Conservation (phyloP, 1,140 invertebrate genomes). For the Rhagoletis pomonella region DNA sequence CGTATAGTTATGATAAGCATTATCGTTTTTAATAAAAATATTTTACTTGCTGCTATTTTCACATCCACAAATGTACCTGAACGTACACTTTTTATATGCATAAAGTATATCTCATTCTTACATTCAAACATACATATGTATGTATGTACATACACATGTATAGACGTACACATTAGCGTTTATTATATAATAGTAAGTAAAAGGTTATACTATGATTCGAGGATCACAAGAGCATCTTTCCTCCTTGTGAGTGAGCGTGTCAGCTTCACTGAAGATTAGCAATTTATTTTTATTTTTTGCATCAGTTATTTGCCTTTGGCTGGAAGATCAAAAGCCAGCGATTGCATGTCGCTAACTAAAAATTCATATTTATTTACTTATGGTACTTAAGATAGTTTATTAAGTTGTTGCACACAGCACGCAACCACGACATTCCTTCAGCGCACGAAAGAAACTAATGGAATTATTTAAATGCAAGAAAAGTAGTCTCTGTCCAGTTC, state of each 20-base stretch:
- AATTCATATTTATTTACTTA: conserved; percentile 47
- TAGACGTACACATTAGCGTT: background rate
- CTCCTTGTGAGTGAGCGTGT: background rate
- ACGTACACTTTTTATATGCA: background rate
- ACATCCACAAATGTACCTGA: background rate
- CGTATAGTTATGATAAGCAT: no score
- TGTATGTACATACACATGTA: background rate
- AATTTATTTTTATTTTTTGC: conserved; percentile 1
- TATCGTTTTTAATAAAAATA: background rate
- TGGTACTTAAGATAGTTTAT: conserved; percentile 48
- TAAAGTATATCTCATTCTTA: background rate
- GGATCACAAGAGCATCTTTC: conserved; percentile 6
- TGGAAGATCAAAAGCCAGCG: conserved; percentile 35
- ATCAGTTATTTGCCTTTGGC: background rate
- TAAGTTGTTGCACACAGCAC: conserved; percentile 31
- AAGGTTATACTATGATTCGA: background rate
- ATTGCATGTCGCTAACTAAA: conserved; percentile 19
- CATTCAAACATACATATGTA: background rate
- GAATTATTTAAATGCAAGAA: conserved; percentile 22
- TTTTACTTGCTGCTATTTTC: background rate
- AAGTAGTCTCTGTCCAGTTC: background rate
- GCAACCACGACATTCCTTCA: conserved; percentile 45
- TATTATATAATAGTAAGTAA: background rate
- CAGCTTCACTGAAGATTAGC: conserved; percentile 26
- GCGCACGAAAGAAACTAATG: conserved; percentile 10